Evolutionary conservation across 2,113 vertebrate species (phyloP).

Genomic region (Cinclus mexicanus): DNA sequence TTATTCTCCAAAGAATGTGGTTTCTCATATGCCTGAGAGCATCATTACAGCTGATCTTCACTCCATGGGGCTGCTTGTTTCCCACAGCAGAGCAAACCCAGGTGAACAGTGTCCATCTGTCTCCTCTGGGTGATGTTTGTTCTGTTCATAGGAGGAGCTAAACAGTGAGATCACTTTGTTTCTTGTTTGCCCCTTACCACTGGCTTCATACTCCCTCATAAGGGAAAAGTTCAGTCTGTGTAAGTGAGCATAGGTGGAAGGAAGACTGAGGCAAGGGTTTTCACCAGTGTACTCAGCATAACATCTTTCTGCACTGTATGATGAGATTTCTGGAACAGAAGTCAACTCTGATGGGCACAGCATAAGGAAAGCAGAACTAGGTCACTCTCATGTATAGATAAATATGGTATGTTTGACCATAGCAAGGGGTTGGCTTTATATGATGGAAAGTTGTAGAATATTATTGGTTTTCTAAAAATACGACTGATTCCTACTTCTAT

Average conservation of each 20-base stretch:
- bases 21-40: background rate
- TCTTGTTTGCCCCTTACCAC: background rate
- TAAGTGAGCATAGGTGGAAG: background rate
- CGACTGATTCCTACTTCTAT: background rate
- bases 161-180: background rate
- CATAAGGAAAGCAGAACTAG: conserved; percentile 59
- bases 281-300: background rate
- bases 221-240: background rate
- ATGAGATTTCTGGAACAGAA: background rate
- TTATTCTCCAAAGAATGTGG: background rate
- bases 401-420: background rate
- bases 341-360: background rate
- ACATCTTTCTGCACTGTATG: background rate
- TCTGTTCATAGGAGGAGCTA: background rate
- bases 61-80: background rate
- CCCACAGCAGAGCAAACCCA: background rate
- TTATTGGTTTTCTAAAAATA: conserved; percentile 2
- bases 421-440: background rate
- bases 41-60: background rate
- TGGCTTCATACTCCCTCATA: background rate
- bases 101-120: background rate
- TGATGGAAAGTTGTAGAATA: background rate
- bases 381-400: conserved; percentile 12
- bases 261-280: background rate
- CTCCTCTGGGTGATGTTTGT: background rate